phyloP scores from a whole-genome alignment of 2,113 vertebrate species.

The Porphyrio hochstetteri region DNA sequence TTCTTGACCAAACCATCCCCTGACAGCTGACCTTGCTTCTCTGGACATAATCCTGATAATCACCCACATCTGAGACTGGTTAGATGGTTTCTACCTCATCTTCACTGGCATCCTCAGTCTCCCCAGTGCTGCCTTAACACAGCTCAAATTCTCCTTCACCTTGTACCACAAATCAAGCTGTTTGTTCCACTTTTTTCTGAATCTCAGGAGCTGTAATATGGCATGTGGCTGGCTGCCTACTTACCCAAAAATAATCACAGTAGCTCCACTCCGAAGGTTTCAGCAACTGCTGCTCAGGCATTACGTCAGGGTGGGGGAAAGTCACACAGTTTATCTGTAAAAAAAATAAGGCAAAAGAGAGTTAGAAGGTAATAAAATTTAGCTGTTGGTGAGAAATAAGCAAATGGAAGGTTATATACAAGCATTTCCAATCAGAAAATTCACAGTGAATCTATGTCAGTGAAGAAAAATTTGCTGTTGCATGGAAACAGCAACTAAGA shows the following conservation, averaged over 20 bases:
- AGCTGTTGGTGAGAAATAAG: background rate
- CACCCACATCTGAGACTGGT: background rate
- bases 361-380: background rate
- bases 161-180: constrained; percentile 3
- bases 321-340: constrained; percentile 94
- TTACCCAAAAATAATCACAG: constrained; percentile 99
- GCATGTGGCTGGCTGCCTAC: constrained; percentile 63
- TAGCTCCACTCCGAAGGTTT: constrained; percentile 98
- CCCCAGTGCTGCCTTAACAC: background rate
- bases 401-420: background rate
- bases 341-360: background rate
- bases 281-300: constrained; percentile 93
- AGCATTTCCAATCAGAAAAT: background rate
- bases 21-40: background rate
- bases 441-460: background rate
- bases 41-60: background rate
- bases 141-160: background rate
- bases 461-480: constrained; percentile 18
- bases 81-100: background rate
- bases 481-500: constrained; percentile 25
- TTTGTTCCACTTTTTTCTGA: constrained; percentile 11
- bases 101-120: background rate
- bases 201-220: constrained; percentile 11
- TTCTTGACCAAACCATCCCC: background rate
- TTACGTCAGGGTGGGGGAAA: constrained; percentile 86